Evolutionary conservation across 2,888 invertebrate species (phyloP).

Genomic region (Chloroclystis v-ata): DNA sequence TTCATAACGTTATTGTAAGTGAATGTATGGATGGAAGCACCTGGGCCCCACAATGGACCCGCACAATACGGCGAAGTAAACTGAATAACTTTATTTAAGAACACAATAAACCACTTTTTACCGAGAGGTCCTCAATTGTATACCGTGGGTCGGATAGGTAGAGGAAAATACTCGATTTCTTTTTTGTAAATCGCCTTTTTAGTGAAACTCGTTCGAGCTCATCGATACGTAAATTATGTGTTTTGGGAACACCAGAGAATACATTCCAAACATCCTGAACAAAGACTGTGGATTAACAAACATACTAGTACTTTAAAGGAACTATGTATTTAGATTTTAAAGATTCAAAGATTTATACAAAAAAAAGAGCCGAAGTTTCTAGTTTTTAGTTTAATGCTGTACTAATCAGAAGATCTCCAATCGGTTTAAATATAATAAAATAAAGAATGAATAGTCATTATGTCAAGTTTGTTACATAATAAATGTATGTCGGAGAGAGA

Average conservation of each 20-base stretch:
- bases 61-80: conserved; percentile 66
- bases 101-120: conserved; percentile 76
- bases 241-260: background rate
- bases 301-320: no score
- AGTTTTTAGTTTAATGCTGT: no score
- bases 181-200: conserved; percentile 23
- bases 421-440: no score
- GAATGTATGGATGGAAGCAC: conserved; percentile 55
- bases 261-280: no score
- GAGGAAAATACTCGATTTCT: conserved; percentile 42
- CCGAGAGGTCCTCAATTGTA: conserved; percentile 59
- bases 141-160: conserved; percentile 47
- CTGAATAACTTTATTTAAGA: conserved; percentile 76
- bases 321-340: no score
- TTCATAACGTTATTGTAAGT: conserved; percentile 65
- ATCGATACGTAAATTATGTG: conserved; percentile 21
- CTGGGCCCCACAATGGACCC: conserved; percentile 61
- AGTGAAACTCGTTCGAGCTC: conserved; percentile 17
- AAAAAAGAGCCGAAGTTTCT: no score
- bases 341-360: no score
- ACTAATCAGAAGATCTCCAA: no score
- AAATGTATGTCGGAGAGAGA: no score
- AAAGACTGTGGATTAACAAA: no score
- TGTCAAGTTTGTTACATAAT: no score
- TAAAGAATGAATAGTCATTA: no score